Evolutionary conservation across 2,888 invertebrate species (phyloP), one percentile per base, ranked within the genome.

Genomic region (Noctuana brunneofusca): DNA sequence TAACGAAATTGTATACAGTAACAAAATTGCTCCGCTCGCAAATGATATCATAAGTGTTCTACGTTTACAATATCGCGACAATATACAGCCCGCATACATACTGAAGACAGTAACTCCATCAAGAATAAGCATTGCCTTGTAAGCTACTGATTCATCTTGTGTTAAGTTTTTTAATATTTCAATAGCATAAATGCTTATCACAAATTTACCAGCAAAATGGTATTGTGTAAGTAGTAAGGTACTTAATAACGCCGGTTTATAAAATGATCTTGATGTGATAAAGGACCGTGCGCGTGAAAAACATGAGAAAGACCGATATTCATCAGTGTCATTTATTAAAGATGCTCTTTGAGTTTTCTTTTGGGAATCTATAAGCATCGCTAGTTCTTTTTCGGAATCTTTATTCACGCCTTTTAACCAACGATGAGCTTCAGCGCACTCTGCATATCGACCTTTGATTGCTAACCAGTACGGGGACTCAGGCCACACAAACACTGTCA

Each of bases 161-260:
- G 68, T 69, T 18, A 72, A 66, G 46, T 59, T 66, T 48, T 68
- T 69, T 6, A 71, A 35, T 1, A 72, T 65, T 48, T 70, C 70
- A 43, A 71, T 65, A 38, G 66, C 63, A 22, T 72, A 72, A 3
- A 69, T 54, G 2, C 58, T 66, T 9, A 64, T 65, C 8, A 65
- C 63, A 9, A 68, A 46, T 50, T 70, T 72, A 11, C 72, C 69
- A n/a, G 67, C 65, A 14, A 66, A 59, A 49, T 67, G 50, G 55
- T 68, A 70, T 30, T 43, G 43, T 18, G 18, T 11, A 18, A 43
- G 43, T 1, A 43, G 3, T 43, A 18, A 18, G 11, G 18, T 43
- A 43, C 43, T 16, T 18, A 43, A 43, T 18, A 43, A 20, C 0
- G 43, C 3, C 3, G 18, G 43, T 43, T 18, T 43, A 18, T 43